phyloP scores from a whole-genome alignment of 2,113 vertebrate genomes.

The Macroglossus sobrinus region DNA sequence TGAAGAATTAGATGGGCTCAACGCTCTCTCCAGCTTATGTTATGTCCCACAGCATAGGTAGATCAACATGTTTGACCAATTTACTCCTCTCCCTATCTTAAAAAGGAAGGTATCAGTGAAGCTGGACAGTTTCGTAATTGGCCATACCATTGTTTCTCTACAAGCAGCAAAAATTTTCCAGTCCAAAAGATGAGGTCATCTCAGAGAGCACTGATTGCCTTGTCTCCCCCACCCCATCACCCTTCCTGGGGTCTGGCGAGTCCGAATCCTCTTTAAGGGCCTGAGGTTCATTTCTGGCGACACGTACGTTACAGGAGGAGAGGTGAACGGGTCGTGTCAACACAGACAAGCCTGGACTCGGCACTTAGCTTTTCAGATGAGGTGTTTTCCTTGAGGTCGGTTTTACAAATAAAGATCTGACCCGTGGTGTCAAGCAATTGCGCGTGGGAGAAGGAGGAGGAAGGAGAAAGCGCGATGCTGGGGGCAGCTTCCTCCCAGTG shows the following conservation, averaged over 20 bases:
- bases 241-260: not conserved
- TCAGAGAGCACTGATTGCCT: not conserved
- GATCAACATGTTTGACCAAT: not conserved
- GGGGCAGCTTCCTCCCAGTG: not conserved
- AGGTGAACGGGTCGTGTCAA: not conserved
- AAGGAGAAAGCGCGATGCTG: not conserved
- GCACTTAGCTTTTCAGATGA: not conserved
- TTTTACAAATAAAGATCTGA: not conserved
- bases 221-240: not conserved
- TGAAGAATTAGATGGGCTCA: not conserved
- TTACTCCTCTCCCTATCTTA: not conserved
- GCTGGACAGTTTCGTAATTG: not conserved
- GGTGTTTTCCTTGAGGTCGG: slow-evolving; percentile 3
- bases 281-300: not conserved
- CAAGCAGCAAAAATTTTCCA: not conserved
- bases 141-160: not conserved
- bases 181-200: slow-evolving; percentile 13
- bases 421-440: not conserved
- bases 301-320: not conserved
- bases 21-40: not conserved
- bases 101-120: not conserved
- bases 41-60: not conserved
- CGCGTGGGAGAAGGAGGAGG: not conserved
- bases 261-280: slow-evolving; percentile 12
- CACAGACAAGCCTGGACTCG: not conserved